Conservation (phyloP, 2,888 invertebrate species). For the Ectemnius continuus region DNA sequence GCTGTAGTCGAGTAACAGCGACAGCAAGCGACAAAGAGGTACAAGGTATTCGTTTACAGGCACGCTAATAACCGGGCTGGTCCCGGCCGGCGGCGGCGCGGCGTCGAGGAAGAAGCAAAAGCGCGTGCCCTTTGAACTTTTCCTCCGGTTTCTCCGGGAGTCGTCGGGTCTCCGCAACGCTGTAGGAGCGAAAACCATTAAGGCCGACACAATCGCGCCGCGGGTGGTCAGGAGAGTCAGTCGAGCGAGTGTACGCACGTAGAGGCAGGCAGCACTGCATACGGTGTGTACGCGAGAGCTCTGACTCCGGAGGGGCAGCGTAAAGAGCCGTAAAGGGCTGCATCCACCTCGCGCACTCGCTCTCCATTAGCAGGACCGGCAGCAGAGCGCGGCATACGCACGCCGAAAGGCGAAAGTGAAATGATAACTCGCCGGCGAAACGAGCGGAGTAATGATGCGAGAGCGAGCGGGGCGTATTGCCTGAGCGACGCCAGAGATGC, state of each 20-base stretch:
- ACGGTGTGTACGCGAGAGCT: not conserved
- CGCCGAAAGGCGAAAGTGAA: slow-evolving; percentile 63
- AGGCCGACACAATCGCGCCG: slow-evolving; percentile 67
- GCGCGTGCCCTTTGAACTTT: slow-evolving; percentile 48
- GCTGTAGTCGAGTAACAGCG: not conserved
- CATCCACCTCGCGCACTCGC: slow-evolving; percentile 29
- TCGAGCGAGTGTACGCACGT: slow-evolving; percentile 10
- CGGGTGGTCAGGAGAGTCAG: slow-evolving; percentile 61
- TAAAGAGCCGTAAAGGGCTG: not conserved
- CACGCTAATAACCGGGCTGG: slow-evolving; percentile 47
- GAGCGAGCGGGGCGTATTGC: slow-evolving; percentile 64
- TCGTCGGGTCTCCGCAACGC: slow-evolving; percentile 37
- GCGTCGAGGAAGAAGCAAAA: slow-evolving; percentile 43
- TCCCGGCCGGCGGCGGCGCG: slow-evolving; percentile 38
- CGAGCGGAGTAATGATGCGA: slow-evolving; percentile 65
- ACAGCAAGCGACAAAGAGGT: slow-evolving; percentile 1
- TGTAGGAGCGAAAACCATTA: slow-evolving; percentile 62
- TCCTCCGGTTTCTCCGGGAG: slow-evolving; percentile 7
- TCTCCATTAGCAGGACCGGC: slow-evolving; percentile 46
- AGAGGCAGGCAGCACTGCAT: no score
- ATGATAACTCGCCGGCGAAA: slow-evolving; percentile 64
- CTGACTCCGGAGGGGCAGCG: not conserved
- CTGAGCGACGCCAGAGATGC: slow-evolving; percentile 72
- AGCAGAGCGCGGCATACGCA: no score
- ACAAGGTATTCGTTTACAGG: slow-evolving; percentile 41